Percentiles rank a stretch among this genome's conserved stretches.
Conservation (phyloP, 2,888 invertebrate genomes). For the Tholera decimalis region DNA sequence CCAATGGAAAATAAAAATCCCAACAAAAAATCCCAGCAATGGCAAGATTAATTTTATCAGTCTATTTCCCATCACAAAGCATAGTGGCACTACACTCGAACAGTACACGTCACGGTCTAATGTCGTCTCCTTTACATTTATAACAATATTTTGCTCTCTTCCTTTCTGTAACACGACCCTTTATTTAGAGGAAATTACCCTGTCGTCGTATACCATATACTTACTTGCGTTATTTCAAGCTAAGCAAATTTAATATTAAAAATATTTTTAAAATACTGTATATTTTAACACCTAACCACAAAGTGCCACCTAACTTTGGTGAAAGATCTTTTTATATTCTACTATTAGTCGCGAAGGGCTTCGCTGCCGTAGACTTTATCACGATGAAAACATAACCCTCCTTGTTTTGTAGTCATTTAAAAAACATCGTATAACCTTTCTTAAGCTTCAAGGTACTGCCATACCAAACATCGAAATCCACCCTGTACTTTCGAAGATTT, state of each 20-base stretch:
- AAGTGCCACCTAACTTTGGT: too few relatives aligned
- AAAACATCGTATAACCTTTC: too few relatives aligned
- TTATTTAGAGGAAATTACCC: conserved; percentile 79
- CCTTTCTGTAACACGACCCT: conserved; percentile 73
- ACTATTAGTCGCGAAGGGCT: too few relatives aligned
- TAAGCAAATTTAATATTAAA: conserved; percentile 19
- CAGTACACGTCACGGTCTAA: conserved; percentile 70
- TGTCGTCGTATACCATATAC: conserved; percentile 52
- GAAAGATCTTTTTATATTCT: too few relatives aligned
- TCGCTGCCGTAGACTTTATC: too few relatives aligned
- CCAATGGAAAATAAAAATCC: too few relatives aligned
- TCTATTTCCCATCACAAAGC: conserved; percentile 26
- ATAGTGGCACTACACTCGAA: conserved; percentile 59
- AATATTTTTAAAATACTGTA: background rate
- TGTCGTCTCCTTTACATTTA: conserved; percentile 75
- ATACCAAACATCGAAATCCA: too few relatives aligned
- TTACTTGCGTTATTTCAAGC: conserved; percentile 35
- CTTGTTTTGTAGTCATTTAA: too few relatives aligned
- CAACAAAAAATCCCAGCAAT: conserved; percentile 1
- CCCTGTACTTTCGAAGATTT: too few relatives aligned
- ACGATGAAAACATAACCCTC: too few relatives aligned
- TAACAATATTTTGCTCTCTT: conserved; percentile 79
- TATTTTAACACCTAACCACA: too few relatives aligned
- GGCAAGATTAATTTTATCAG: conserved; percentile 12
- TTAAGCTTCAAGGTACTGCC: too few relatives aligned